phyloP scores from a whole-genome alignment of 2,113 vertebrate genomes.

The Ptyas mucosa region DNA sequence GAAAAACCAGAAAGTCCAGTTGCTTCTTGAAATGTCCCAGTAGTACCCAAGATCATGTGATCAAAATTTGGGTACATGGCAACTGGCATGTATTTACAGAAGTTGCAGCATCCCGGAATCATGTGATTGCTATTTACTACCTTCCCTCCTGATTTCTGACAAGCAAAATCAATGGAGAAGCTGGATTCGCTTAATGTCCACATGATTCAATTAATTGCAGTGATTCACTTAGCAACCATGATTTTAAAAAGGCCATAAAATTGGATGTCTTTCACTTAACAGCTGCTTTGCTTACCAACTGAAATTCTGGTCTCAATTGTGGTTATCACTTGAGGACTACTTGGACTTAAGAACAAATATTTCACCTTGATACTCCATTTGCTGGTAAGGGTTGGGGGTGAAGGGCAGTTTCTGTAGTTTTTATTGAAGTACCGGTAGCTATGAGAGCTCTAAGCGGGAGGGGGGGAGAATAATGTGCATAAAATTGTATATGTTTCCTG shows the following conservation, averaged over 20 bases:
- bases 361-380: neutral
- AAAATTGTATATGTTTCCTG: neutral
- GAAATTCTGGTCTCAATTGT: too few relatives aligned
- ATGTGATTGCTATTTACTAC: neutral
- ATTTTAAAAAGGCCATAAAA: neutral
- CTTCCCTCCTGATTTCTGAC: neutral
- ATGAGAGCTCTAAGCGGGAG: neutral
- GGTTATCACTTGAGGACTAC: too few relatives aligned
- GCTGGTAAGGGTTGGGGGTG: neutral
- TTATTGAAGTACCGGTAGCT: neutral
- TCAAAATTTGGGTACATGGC: neutral
- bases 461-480: neutral
- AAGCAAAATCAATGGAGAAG: neutral
- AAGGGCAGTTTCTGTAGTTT: neutral
- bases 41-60: neutral
- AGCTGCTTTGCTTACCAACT: neutral
- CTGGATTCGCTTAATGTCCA: neutral
- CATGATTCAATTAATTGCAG: neutral
- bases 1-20: too few relatives aligned
- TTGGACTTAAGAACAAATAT: neutral
- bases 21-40: neutral
- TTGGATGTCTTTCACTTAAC: neutral
- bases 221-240: neutral
- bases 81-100: neutral
- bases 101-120: neutral